Conservation (phyloP, 2,113 vertebrate genomes). For the Corvus cornix region DNA sequence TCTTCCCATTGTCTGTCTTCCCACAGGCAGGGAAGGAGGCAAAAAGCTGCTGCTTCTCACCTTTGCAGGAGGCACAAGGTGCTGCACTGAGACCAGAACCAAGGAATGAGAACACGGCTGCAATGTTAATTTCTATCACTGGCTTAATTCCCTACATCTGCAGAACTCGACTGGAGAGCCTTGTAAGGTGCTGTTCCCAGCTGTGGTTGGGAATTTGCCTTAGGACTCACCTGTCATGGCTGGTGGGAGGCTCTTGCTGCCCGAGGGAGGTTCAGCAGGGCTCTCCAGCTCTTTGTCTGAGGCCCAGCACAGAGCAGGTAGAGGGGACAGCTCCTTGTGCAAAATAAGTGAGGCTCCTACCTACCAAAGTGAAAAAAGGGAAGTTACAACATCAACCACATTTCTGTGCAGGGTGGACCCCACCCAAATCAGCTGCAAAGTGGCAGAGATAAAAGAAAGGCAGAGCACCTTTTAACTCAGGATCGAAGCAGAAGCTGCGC, state of each 20-base stretch:
- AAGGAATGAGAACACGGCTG: fast-evolving
- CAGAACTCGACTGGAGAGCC: not conserved
- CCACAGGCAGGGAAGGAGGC: not conserved
- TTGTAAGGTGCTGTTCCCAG: fast-evolving
- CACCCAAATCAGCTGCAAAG: conserved; percentile 24
- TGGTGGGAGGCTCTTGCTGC: not conserved
- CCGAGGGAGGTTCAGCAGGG: not conserved
- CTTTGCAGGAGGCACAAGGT: not conserved
- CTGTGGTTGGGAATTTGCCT: not conserved
- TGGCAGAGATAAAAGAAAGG: not conserved
- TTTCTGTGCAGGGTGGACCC: not conserved
- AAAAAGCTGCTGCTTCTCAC: not conserved
- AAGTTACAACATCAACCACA: conserved; percentile 64
- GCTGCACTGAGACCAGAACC: not conserved
- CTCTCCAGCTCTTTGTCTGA: not conserved
- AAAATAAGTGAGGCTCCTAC: not conserved
- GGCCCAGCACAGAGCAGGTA: not conserved
- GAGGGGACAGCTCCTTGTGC: not conserved
- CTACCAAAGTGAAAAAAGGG: conserved; percentile 25
- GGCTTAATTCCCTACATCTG: not conserved
- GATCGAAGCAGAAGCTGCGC: not conserved
- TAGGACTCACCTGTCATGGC: not conserved
- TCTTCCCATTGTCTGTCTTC: not conserved
- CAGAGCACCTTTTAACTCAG: not conserved
- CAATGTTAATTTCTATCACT: fast-evolving